Evolutionary conservation across 2,797 vertebrate species (phyloP).

Genomic region (Xiphophorus birchmanni): DNA sequence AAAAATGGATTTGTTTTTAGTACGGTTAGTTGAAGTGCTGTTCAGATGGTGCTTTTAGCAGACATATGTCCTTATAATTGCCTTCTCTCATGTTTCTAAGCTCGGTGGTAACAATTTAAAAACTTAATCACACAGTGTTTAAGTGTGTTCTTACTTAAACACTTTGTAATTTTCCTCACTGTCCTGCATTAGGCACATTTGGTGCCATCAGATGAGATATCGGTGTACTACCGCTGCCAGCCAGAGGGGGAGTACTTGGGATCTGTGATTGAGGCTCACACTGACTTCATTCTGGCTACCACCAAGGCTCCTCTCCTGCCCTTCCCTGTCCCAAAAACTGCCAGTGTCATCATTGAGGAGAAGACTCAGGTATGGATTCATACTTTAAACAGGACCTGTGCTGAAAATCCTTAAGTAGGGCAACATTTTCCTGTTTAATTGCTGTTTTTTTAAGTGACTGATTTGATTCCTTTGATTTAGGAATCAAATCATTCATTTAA

Average conservation of each 20-base stretch:
- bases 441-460: neutral
- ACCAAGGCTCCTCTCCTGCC: slow-evolving; percentile 89
- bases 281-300: slow-evolving; percentile 92
- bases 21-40: neutral
- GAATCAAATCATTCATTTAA: neutral
- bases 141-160: neutral
- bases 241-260: slow-evolving; percentile 89
- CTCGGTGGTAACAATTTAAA: neutral
- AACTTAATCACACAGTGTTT: too few species aligned
- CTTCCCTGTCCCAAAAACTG: slow-evolving; percentile 85
- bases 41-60: slow-evolving; percentile 6
- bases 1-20: neutral
- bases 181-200: slow-evolving; percentile 84
- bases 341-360: slow-evolving; percentile 90
- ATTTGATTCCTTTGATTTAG: neutral
- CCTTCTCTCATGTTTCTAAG: neutral
- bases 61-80: neutral
- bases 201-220: slow-evolving; percentile 95
- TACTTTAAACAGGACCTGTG: neutral
- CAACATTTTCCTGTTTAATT: neutral
- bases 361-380: slow-evolving; percentile 85
- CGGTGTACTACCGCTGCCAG: slow-evolving; percentile 86
- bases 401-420: neutral
- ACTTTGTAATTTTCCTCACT: neutral
- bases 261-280: slow-evolving; percentile 89